phyloP scores from a whole-genome alignment of 2,797 vertebrate species.

The Leontocebus nigricollis region DNA sequence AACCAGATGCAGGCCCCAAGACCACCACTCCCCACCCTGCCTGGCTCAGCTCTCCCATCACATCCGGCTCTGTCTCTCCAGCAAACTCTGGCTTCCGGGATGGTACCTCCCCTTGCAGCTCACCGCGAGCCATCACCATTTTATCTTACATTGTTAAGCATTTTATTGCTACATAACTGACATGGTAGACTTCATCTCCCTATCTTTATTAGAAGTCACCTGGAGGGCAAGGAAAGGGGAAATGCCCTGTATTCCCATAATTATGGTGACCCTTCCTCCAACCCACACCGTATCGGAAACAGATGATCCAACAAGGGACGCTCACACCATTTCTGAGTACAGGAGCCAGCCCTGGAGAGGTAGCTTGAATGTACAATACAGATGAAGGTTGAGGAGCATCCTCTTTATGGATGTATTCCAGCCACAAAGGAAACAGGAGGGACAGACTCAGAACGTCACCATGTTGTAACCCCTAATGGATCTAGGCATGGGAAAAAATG shows the following conservation, averaged over 20 bases:
- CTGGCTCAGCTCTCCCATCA: neutral
- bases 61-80: neutral
- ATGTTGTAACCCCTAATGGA: neutral
- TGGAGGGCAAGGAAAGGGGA: neutral
- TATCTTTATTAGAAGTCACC: neutral
- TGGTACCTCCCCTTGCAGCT: fast-evolving
- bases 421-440: neutral
- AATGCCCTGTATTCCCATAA: fast-evolving
- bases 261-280: neutral
- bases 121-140: fast-evolving
- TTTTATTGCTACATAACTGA: neutral
- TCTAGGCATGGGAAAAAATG: neutral
- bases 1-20: neutral
- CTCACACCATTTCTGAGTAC: neutral
- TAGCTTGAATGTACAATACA: fast-evolving
- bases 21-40: neutral
- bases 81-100: fast-evolving
- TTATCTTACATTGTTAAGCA: neutral
- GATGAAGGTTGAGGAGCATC: neutral
- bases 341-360: neutral
- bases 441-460: too few relatives aligned
- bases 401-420: neutral
- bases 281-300: neutral
- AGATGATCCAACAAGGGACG: neutral
- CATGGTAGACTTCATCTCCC: neutral